Evolutionary conservation across 2,888 invertebrate species (phyloP).

Genomic region (Diploptera punctata): DNA sequence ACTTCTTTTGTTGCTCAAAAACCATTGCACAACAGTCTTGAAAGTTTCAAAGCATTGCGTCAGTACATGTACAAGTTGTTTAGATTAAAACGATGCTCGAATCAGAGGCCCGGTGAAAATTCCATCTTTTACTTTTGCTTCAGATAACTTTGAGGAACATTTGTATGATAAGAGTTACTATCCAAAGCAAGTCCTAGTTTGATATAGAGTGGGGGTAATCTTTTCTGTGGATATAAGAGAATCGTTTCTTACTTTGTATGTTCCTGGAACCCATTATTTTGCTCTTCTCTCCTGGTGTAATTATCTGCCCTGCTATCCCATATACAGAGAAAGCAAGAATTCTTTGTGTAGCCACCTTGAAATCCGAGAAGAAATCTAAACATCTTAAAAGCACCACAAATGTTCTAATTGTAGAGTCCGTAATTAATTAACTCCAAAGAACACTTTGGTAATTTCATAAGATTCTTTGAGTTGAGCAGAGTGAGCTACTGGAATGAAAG

Average conservation of each 20-base stretch:
- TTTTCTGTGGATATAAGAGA: background rate
- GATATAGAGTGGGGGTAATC: too few species aligned
- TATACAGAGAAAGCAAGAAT: too few species aligned
- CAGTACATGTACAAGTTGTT: background rate
- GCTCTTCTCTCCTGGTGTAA: slow-evolving; percentile 4
- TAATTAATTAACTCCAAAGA: slow-evolving; percentile 14
- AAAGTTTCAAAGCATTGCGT: background rate
- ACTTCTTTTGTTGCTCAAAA: too few species aligned
- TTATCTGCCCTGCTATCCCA: too few species aligned
- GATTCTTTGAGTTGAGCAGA: background rate
- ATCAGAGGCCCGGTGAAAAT: background rate
- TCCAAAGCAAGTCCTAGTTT: too few species aligned
- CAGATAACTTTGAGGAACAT: background rate
- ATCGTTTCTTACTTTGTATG: background rate
- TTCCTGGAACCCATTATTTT: background rate
- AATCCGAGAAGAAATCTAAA: slow-evolving; percentile 1
- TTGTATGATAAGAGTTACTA: background rate
- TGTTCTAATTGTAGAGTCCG: slow-evolving; percentile 1
- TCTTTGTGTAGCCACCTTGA: too few species aligned
- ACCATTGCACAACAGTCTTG: background rate
- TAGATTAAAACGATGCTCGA: background rate
- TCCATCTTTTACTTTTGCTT: too few species aligned
- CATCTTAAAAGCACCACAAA: slow-evolving; percentile 21
- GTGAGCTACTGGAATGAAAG: too few species aligned
- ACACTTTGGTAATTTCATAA: background rate